These are phyloP conservation scores for Heterodera filipjevi DNA, from an alignment of 2,888 invertebrate species.

Conservation along the genomic window DNA sequence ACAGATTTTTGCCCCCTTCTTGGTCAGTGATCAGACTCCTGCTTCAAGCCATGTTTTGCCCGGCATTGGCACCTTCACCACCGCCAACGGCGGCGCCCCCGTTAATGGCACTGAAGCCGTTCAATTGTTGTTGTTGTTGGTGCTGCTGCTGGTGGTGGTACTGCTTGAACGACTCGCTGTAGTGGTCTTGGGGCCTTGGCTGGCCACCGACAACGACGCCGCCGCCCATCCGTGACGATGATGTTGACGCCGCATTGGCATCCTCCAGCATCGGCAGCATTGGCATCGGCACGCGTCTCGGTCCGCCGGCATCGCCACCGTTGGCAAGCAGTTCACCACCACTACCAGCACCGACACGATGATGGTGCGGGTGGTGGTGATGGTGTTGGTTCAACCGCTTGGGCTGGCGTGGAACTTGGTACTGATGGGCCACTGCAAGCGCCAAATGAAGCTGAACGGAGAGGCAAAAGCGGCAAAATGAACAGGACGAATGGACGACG, in stretches of 20 bases:
- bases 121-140: not conserved
- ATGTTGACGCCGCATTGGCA: slow-evolving; percentile 31
- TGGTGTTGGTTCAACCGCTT: slow-evolving; percentile 24
- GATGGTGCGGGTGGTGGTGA: slow-evolving; percentile 17
- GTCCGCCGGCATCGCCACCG: not conserved
- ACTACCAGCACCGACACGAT: not conserved
- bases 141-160: slow-evolving; percentile 1
- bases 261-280: slow-evolving; percentile 36
- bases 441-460: slow-evolving; percentile 59
- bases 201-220: slow-evolving; percentile 18
- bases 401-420: slow-evolving; percentile 34
- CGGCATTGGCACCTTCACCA: not conserved
- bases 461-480: slow-evolving; percentile 7
- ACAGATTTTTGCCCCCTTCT: not conserved
- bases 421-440: slow-evolving; percentile 55
- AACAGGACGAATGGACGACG: no score
- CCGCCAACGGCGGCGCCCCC: not conserved
- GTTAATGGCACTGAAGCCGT: not conserved
- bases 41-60: not conserved
- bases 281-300: not conserved
- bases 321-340: not conserved
- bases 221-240: not conserved
- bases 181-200: slow-evolving; percentile 9
- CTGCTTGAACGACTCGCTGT: slow-evolving; percentile 13
- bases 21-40: not conserved